Evolutionary conservation across 2,113 vertebrate species (phyloP), one percentile per base, ranked within the genome.

Genomic region (Salvator merianae): DNA sequence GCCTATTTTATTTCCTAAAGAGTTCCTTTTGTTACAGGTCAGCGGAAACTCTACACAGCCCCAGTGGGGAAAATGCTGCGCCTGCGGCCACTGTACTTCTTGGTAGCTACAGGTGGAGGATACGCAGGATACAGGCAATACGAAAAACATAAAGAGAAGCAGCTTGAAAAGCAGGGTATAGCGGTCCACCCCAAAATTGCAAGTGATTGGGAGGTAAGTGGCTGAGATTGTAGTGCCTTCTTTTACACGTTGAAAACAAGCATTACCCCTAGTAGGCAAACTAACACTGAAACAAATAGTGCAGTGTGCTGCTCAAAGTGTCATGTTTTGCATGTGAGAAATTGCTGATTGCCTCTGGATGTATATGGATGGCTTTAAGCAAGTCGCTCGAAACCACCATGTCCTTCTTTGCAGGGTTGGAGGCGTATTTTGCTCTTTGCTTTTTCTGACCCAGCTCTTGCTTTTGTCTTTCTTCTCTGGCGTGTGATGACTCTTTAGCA

Each of bases 121-220:
- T 98, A 97, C 82, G 89, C 93, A 12, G 97, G 96, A 18, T 98
- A 97, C 91, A 95, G 91, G 83, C 97, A 97, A 84, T 98, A 98
- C 3, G 96, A 96, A 36, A 95, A 91, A 43, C 96, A 97, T 90
- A 96, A 92, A 88, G 87, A 95, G 69, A 92, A 88, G 13, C 84
- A 96, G 88, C 91, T 97, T 77, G 94, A 97, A 91, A 96, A 94
- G 83, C 90, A 89, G 77, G 97, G 97, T 5, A 9, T 97, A 86
- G 97, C 97, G 65, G 88, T 95, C 36, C 96, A 96, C 32, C 96
- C 95, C 81, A 95, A 89, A 47, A 87, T 97, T 34, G 97, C 97
- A 65, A 94, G 94, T 18, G 93, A 95, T 50, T 95, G 95, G 94
- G 96, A 98, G 97, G 97, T 98, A 97, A 92, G 96, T 91, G 83